Evolutionary conservation across 2,113 vertebrate genomes (phyloP), one percentile per base, ranked within the genome.

Genomic region (Polypterus bichir): DNA sequence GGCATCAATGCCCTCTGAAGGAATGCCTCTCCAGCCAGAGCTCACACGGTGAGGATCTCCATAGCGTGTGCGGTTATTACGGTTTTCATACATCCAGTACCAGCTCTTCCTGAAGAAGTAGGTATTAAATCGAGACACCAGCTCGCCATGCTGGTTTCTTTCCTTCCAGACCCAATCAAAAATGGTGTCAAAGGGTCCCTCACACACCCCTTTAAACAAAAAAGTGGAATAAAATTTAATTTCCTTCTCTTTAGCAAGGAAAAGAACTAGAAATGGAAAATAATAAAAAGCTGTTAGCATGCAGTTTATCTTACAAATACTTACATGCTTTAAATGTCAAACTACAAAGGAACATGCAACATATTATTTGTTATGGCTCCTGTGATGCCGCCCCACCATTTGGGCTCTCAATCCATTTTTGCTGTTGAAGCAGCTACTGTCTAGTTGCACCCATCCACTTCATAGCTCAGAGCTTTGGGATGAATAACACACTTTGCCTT

Each of bases 11-110:
- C 64, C 59, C 2, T 27, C 64, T 55, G 61, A 56, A 59, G 64
- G 49, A 9, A 61, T 49, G 47, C 66, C 68, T 9, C 27, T 46
- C 59, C 63, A 63, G 5, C 63, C 64, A 3, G 10, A 45, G 48
- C 11, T 49, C 52, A 68, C 7, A 3, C 45, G 10, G 6, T 56
- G 61, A 2, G 66, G 66, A 45, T 65, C 49, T 51, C 68, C 65
- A 54, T 11, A 49, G 54, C 64, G 69, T 49, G 69, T 72, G 59
- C 59, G 59, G 54, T 68, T 64, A 54, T 62, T 65, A 54, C 48
- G 9, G 65, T 61, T 69, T 65, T 75, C 68, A 64, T 71, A 68
- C 59, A 62, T 7, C 47, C 48, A 70, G 64, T 73, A 71, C 68
- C 62, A 56, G n/a, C 56, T 46, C 48, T 48, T 54, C 1, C 52